Conservation (phyloP, 2,888 invertebrate species). For the Tenthredo notha region DNA sequence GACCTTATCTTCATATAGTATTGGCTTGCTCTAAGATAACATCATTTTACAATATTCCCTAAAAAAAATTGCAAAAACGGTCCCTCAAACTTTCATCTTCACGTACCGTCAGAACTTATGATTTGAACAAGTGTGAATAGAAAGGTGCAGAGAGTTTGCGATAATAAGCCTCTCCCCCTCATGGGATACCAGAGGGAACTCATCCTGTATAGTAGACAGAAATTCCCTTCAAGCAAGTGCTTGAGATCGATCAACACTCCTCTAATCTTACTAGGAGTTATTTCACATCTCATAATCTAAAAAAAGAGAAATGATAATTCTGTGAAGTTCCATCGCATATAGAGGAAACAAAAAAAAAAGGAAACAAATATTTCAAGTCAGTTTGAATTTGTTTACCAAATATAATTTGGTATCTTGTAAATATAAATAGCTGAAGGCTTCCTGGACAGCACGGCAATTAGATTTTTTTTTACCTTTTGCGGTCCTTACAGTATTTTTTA, state of each 20-base stretch:
- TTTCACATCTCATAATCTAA: too few relatives aligned
- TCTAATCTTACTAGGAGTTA: too few relatives aligned
- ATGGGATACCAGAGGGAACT: too few relatives aligned
- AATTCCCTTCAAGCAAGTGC: too few relatives aligned
- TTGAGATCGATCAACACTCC: too few relatives aligned
- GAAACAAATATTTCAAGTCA: neutral
- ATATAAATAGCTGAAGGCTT: constrained; percentile 6
- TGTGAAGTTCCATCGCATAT: neutral
- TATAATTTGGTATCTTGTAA: constrained; percentile 21
- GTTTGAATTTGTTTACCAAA: constrained; percentile 19
- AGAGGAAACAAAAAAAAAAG: neutral
- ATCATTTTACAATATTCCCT: neutral
- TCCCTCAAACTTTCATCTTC: too few relatives aligned
- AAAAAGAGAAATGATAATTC: neutral
- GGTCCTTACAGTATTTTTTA: neutral
- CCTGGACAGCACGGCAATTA: neutral
- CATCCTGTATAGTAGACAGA: too few relatives aligned
- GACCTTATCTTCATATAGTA: neutral
- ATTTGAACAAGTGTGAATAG: too few relatives aligned
- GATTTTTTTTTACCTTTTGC: neutral
- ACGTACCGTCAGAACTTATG: too few relatives aligned
- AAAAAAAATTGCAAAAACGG: neutral
- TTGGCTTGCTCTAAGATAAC: neutral
- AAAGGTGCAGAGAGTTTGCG: too few relatives aligned
- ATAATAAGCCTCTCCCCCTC: too few relatives aligned